A percentile compares a stretch with the other conserved stretches of the same genome.
phyloP scores from a whole-genome alignment of 2,888 invertebrate species.

The Rosalia funebris region DNA sequence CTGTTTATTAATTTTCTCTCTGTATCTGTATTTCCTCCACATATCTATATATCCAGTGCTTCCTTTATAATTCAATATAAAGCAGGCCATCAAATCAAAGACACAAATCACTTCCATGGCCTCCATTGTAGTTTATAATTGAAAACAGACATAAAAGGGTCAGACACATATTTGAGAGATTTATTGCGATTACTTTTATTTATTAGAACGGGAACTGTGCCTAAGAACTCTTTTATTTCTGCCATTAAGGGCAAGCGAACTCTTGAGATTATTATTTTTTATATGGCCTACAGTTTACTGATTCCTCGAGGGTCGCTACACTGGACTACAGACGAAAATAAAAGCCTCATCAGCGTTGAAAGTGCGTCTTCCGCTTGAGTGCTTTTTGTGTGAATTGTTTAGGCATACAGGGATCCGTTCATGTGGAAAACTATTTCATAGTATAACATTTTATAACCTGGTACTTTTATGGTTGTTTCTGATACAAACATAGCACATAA shows the following conservation, averaged over 20 bases:
- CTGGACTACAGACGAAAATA: background rate
- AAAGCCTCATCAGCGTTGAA: background rate
- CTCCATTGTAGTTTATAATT: background rate
- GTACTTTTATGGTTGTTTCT: too few species aligned
- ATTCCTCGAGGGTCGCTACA: background rate
- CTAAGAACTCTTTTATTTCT: background rate
- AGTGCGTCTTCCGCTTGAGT: background rate
- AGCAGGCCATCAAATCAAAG: background rate
- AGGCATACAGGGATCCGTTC: background rate
- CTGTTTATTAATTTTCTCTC: too few species aligned
- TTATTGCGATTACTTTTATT: background rate
- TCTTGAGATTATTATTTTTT: constrained; percentile 3
- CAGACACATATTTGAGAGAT: background rate
- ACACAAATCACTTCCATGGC: background rate
- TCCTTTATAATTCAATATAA: too few species aligned
- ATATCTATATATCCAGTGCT: too few species aligned
- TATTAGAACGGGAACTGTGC: background rate
- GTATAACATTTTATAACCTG: too few species aligned
- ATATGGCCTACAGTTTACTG: background rate
- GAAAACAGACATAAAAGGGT: constrained; percentile 3
- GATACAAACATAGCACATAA: too few species aligned
- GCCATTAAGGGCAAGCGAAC: background rate
- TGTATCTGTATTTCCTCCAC: too few species aligned
- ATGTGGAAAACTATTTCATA: background rate
- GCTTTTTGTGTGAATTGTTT: constrained; percentile 1